Base-by-base conservation (phyloP, 2,797 vertebrate genomes). In the Peromyscus aztecus region DNA sequence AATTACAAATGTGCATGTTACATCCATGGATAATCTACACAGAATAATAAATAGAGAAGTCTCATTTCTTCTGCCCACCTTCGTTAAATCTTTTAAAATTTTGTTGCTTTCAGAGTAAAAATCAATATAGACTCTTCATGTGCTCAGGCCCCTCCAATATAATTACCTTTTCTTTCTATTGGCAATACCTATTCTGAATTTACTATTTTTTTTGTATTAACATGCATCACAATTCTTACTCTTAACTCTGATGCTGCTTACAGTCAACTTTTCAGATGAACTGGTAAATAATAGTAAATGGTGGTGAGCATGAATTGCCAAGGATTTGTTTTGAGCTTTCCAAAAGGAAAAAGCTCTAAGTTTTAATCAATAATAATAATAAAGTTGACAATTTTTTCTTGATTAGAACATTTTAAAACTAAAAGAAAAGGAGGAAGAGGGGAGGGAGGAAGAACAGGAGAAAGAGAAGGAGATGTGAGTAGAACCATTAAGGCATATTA, bases 251-350 rank as follows among this genome's bases (percentile, higher is more conserved):
- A 49, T 23, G 55, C 24, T 63, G 10, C 9, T 57, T 82, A 4
- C 16, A 87, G 78, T 23, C 46, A 9, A 46, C 9, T 97, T 90
- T 37, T 94, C 43, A 67, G 77, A 90, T 90, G 37, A 65, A 37
- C 49, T 43, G 75, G 63, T 46, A 12, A 88, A 67, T 1, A 21
- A 43, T 4, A 52, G 55, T 21, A 24, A 61, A 24, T 61, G 59
- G 12, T 49, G 49, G 49, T 49, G 49, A 49, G 49, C 49, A 49
- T 63, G 23, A 63, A 63, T 63, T 27, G 61, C 43, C 29, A 86
- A 76, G 27, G 17, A 46, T 78, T 96, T 87, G 31, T 75, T 91
- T 82, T 61, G 10, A 89, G 52, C 4, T 94, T 93, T 71, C 37
- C 52, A 69, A 80, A 40, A 76, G 40, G n/a, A 34, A 61, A 80